phyloP scores from a whole-genome alignment of 2,888 invertebrate genomes.

The Clivina fossor region DNA sequence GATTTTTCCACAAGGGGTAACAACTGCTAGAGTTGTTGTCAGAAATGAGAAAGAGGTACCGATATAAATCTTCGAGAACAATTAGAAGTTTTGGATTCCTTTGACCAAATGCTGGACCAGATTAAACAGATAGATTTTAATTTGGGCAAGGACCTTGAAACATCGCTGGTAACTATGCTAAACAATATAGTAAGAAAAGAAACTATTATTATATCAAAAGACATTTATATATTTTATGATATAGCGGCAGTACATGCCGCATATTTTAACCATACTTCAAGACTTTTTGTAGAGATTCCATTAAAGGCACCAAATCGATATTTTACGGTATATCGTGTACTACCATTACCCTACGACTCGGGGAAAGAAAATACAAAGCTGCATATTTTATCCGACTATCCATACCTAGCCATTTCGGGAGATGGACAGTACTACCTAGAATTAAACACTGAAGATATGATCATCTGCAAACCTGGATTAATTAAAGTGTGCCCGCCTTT shows the following conservation, averaged over 20 bases:
- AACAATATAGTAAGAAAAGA: no score
- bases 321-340: conserved; percentile 15
- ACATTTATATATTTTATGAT: conserved; percentile 10
- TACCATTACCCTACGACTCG: conserved; percentile 5
- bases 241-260: conserved; percentile 1
- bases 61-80: no score
- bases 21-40: no score
- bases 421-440: conserved; percentile 20
- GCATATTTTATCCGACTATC: background rate
- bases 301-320: conserved; percentile 17
- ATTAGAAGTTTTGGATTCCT: no score
- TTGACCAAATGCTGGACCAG: no score
- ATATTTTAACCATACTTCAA: conserved; percentile 8
- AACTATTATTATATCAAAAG: no score
- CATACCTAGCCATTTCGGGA: conserved; percentile 11
- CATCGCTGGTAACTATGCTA: no score
- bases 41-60: no score
- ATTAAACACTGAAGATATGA: conserved; percentile 2
- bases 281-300: conserved; percentile 24
- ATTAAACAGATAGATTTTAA: no score
- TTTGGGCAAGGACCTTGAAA: no score
- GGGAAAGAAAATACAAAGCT: background rate
- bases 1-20: no score
- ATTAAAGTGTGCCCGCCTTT: conserved; percentile 13
- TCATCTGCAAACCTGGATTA: background rate